Evolutionary conservation across 2,888 invertebrate species (phyloP).

Genomic region (Escarpia spicata): DNA sequence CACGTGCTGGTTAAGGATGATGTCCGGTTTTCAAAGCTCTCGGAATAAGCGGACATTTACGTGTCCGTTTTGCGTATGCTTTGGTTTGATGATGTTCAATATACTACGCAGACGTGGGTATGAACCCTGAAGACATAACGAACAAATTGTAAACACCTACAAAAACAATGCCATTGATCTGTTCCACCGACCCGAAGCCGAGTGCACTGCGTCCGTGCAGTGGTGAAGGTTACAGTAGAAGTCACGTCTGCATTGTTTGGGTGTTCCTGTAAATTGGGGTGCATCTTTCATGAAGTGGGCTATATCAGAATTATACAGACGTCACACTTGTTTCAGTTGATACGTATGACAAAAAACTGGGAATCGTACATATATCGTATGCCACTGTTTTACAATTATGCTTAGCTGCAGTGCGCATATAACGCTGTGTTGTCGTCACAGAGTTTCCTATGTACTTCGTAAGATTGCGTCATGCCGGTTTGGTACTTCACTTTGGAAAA

Average conservation of each 20-base stretch:
- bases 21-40: neutral
- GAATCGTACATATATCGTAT: neutral
- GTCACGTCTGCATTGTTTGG: conserved; percentile 9
- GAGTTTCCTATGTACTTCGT: neutral
- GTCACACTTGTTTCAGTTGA: neutral
- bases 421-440: neutral
- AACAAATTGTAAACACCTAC: neutral
- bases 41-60: neutral
- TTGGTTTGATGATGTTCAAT: neutral
- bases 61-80: neutral
- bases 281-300: neutral
- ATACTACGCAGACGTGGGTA: neutral
- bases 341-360: neutral
- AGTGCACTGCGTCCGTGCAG: neutral
- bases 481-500: neutral
- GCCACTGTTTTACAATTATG: neutral
- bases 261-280: neutral
- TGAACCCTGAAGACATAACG: neutral
- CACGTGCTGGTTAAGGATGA: neutral
- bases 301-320: neutral
- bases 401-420: neutral
- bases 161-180: neutral
- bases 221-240: neutral
- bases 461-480: neutral
- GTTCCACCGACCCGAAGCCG: neutral